Base-by-base conservation (phyloP, 2,888 invertebrate genomes). In the Sylvicola cinctus region DNA sequence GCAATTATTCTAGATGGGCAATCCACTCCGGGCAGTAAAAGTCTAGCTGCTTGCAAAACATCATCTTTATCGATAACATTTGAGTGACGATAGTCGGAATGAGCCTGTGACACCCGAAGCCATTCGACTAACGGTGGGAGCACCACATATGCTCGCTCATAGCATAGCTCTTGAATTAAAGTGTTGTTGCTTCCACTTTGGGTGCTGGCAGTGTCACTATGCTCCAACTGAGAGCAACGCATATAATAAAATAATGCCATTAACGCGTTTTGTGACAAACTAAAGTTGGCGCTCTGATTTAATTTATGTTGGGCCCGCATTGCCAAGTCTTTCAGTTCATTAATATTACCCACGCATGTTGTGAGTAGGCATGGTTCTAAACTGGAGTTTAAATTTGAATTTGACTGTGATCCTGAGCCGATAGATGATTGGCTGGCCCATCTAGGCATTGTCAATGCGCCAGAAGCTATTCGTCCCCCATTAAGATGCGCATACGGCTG, bases 401-500 rank as follows among this genome's bases (percentile, higher is more conserved):
- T 50, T 36, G 46, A 47, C n/a, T n/a, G n/a, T 3, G 47, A 45
- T 14, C 30, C 53, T 0, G 67, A 64, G 2, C 67, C 71, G 38
- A 74, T 54, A 0, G 74, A 73, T 41, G 72, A 71, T 49, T 71
- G 63, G 25, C 73, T 74, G 29, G 78, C 75, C 84, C 84, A 85
- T 27, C 81, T 66, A 3, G 85, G 84, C 57, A 87, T 65, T 7
- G 84, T 78, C 35, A 87, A 51, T 2, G 83, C 83, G 30, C 85
- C 88, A 41, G 83, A 79, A 14, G 87, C 85, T 17, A 84, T 73
- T 42, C 88, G 64, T 1, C 87, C 87, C 3, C 85, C 84, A 52
- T 87, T 87, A 10, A 88, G 60, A 55, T 90, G 88, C 31, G 85
- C 84, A 50, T 83, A 88, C 0, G 88, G 87, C 50, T 90, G 88